A percentile compares a stretch with the other conserved stretches of the same genome.
These are phyloP conservation scores for Amiota minor DNA, from an alignment of 2,888 invertebrate genomes.

Conservation along the genomic window DNA sequence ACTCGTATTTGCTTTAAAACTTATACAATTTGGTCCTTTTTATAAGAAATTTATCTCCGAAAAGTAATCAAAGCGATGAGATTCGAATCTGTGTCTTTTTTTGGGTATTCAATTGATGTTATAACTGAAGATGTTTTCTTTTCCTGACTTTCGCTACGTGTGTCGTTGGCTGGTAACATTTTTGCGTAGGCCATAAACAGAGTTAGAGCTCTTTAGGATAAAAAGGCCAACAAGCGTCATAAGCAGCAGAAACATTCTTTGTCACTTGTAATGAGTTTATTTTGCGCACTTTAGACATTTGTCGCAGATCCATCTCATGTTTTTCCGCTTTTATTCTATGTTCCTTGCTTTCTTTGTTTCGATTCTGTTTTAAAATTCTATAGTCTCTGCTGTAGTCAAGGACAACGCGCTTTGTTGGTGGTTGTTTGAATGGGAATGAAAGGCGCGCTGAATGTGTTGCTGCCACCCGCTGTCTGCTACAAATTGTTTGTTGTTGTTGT, in stretches of 20 bases:
- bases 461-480: slow-evolving; percentile 12
- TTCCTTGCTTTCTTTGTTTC: neutral
- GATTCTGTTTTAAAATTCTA: neutral
- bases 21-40: too few relatives aligned
- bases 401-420: slow-evolving; percentile 8
- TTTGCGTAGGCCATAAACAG: slow-evolving; percentile 16
- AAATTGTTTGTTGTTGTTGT: slow-evolving; percentile 16
- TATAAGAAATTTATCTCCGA: too few relatives aligned
- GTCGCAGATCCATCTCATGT: slow-evolving; percentile 29
- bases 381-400: slow-evolving; percentile 4
- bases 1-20: too few relatives aligned
- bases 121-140: neutral
- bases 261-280: slow-evolving; percentile 34
- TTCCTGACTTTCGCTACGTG: neutral
- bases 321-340: slow-evolving; percentile 3
- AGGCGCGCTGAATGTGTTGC: neutral
- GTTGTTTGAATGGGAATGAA: neutral
- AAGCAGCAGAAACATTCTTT: slow-evolving; percentile 8
- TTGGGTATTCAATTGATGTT: slow-evolving; percentile 15
- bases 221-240: slow-evolving; percentile 1
- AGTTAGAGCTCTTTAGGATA: neutral
- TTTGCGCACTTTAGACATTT: slow-evolving; percentile 41
- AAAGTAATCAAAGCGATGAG: too few relatives aligned
- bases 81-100: too few relatives aligned
- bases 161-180: slow-evolving; percentile 1